Percentiles rank a stretch among this genome's conserved stretches.
phyloP scores from a whole-genome alignment of 2,113 vertebrate species.

The Xenopus laevis region DNA sequence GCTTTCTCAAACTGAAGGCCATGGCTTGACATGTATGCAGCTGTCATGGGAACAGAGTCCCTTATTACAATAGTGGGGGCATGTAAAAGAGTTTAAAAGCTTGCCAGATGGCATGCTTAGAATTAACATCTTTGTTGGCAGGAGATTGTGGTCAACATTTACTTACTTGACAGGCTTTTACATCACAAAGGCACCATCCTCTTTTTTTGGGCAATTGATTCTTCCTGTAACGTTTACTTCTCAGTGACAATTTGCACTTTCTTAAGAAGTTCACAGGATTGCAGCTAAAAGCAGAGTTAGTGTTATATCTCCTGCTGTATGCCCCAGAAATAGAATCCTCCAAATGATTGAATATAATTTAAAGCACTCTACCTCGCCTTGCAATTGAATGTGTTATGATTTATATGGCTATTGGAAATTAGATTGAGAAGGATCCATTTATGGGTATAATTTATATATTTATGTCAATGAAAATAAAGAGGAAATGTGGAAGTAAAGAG shows the following conservation, averaged over 20 bases:
- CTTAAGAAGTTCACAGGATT: too few relatives aligned
- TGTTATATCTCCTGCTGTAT: too few relatives aligned
- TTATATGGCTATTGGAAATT: too few relatives aligned
- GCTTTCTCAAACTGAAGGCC: conserved; percentile 33
- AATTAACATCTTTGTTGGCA: conserved; percentile 39
- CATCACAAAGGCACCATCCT: background rate
- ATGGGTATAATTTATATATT: too few relatives aligned
- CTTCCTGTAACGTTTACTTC: background rate
- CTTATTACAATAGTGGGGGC: conserved; percentile 42
- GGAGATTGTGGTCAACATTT: background rate
- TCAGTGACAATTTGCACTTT: background rate
- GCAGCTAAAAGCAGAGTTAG: too few relatives aligned
- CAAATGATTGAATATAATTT: too few relatives aligned
- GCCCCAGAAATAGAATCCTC: too few relatives aligned
- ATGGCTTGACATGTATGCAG: conserved; percentile 36
- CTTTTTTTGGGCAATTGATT: background rate
- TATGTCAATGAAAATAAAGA: too few relatives aligned
- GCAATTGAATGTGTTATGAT: too few relatives aligned
- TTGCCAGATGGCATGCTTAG: conserved; percentile 45
- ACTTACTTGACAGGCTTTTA: conserved; percentile 12
- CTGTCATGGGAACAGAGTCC: conserved; percentile 43
- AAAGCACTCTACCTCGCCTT: too few relatives aligned
- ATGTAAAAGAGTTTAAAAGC: background rate
- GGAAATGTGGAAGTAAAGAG: too few relatives aligned
- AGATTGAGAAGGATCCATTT: too few relatives aligned